Evolutionary conservation across 1,140 invertebrate genomes (phyloP), one percentile per base, ranked within the genome.

Genomic region (Pseudomyrmex flavicornis): DNA sequence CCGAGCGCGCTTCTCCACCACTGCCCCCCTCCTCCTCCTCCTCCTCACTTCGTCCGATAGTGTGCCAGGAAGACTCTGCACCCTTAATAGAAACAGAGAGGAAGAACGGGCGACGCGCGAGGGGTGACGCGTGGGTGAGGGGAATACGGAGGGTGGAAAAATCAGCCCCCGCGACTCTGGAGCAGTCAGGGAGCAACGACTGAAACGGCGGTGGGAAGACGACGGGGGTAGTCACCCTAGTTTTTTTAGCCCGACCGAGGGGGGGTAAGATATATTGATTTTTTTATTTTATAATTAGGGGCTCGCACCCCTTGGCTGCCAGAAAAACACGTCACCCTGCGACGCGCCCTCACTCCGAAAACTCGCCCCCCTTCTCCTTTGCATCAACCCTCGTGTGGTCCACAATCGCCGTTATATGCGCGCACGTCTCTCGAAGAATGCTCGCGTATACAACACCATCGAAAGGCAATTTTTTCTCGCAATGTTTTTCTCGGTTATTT

Each of bases 251-350:
- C 83, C 76, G 84, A 26, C 73, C 86, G 90, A n/a, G 17, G 90
- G 92, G 90, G 93, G 93, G 93, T 93, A 94, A 92, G 92, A 94
- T 94, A 94, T 94, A 94, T 94, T 94, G 93, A 94, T 94, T 94
- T 94, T 93, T 94, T 94, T 94, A 94, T 94, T 94, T 94, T 94
- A 94, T 94, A 94, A 94, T 94, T 94, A 94, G 93, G 93, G 93
- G 91, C 91, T 93, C 90, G 90, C 91, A 92, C 92, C 93, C 92
- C 10, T 92, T 87, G 85, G 90, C 90, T 93, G 91, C 89, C 92
- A 90, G 90, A 93, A 93, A 93, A 94, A 94, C 90, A 93, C 93
- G 92, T 94, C 92, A 91, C 90, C 89, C 90, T 72, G 80, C 73
- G n/a, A 68, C 26, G 65, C 54, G 52, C 12, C 58, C 48, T 20